Base-by-base conservation (phyloP, 2,888 invertebrate genomes). In the Dryocosmus kuriphilus region DNA sequence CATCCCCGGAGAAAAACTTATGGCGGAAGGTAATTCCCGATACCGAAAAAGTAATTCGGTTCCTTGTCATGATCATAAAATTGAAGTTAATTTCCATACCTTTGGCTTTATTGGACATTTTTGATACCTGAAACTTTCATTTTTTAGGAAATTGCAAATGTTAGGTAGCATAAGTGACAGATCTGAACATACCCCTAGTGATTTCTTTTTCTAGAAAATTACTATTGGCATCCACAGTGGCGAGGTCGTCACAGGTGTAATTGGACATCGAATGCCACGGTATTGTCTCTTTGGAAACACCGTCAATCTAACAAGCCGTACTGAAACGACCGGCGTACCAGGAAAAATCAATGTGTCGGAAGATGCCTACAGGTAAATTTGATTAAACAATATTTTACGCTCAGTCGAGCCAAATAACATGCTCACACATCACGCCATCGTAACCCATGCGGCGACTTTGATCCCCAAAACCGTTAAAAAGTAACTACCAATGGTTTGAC, bases 151-250 rank as follows among this genome's bases (percentile, higher is more conserved):
- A n/a, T n/a, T n/a, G n/a, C n/a, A n/a, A n/a, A n/a, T n/a, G n/a
- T n/a, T n/a, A n/a, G n/a, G n/a, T 4, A 38, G 4, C 3, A 14
- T 38, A 4, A 14, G 2, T 4, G 16, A 1, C 16, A 5, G 6
- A 5, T 22, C 4, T 60, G 60, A 60, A 60, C 16, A 16, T 60
- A 27, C 9, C 0, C 1, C 16, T 16, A 60, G 0, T 24, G 24
- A 14, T n/a, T n/a, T 11, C 84, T 85, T 91, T 91, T 91, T 91
- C 77, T 91, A 98, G 97, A 95, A 95, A 93, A 97, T 98, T 81
- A 98, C 98, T 24, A 98, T 98, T 88, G 98, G 98, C 4, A 97
- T 98, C 83, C 98, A 98, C 89, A 97, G 97, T 2, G 98, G 98
- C 0, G 98, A 98, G 91, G 98, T 97, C 27, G 98, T 98, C 75